Base-by-base conservation (phyloP, 2,113 vertebrate species). In the Thamnophis sirtalis region DNA sequence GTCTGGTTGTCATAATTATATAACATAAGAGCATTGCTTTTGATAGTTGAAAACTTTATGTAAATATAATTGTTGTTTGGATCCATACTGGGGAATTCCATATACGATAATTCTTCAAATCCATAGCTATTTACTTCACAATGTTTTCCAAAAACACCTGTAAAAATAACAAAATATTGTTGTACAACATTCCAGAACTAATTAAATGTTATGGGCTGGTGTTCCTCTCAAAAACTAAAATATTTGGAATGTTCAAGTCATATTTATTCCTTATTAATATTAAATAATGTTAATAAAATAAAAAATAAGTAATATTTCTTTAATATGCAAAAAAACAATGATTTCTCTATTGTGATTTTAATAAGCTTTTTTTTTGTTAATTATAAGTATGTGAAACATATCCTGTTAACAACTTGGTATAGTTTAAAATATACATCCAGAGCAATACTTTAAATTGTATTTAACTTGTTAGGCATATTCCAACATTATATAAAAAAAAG, bases 1-100 rank as follows among this genome's bases (percentile, higher is more conserved):
- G 99, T 99, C 93, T 99, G 99, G 97, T 99, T 99, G 94, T 99
- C 99, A 21, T 99, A 97, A 96, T 98, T 99, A 93, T 99, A 99
- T 93, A 99, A 97, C 90, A 99, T 94, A 93, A 99, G 96, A 10
- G 98, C 98, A 1, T 98, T 97, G 24, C 96, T 98, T 97, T 98
- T 98, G 90, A 99, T 98, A 1, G 99, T 99, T 73, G 99, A 98
- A 96, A 99, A 99, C 96, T 99, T 99, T 58, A 99, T 98, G 92
- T 99, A 99, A 95, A 99, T 98, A 95, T 99, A 99, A 95, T 99
- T 99, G 60, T 99, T 99, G 97, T 99, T 99, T 94, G 99, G 98
- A 94, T 99, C 99, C 98, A 99, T 96, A 33, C 98, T 99, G 13
- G 99, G 99, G 94, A 99, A 99, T 96, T 99, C 99, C 99, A 99